Conservation (phyloP, 2,797 vertebrate genomes). For the Apogon hyalosoma region DNA sequence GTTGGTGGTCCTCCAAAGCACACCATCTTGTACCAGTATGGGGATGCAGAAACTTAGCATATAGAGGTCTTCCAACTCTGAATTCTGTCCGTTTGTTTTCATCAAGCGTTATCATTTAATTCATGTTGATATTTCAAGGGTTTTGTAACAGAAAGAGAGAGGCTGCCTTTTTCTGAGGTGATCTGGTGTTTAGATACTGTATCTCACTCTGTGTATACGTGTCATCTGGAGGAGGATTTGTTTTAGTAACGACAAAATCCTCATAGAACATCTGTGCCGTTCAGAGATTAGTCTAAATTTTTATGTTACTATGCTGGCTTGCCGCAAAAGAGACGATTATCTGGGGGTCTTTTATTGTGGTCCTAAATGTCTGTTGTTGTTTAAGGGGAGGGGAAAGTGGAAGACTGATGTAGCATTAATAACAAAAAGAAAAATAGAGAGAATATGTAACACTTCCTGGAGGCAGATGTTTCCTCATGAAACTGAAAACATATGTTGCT, state of each 20-base stretch:
- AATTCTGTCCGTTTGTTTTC: no score
- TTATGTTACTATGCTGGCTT: slow-evolving; percentile 33
- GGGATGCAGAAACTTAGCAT: no score
- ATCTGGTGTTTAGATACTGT: neutral
- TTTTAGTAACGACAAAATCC: slow-evolving; percentile 44
- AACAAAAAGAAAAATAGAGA: slow-evolving; percentile 2
- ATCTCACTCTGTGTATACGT: neutral
- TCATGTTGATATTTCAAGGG: no score
- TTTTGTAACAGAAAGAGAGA: no score
- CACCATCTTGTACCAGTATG: no score
- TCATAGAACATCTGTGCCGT: slow-evolving; percentile 52
- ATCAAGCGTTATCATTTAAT: no score
- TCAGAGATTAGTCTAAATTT: slow-evolving; percentile 53
- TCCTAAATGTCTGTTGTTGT: slow-evolving; percentile 44
- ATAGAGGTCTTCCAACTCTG: no score
- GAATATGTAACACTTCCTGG: slow-evolving; percentile 7
- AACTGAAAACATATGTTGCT: neutral
- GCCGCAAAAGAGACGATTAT: slow-evolving; percentile 41
- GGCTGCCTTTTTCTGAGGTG: no score
- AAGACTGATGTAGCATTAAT: slow-evolving; percentile 25
- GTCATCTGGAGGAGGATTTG: slow-evolving; percentile 43
- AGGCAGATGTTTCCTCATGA: neutral
- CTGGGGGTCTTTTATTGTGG: slow-evolving; percentile 32
- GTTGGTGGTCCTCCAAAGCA: slow-evolving; percentile 42
- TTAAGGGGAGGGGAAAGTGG: slow-evolving; percentile 4